Evolutionary conservation across 2,888 invertebrate species (phyloP).

Genomic region (Teleogryllus oceanicus): DNA sequence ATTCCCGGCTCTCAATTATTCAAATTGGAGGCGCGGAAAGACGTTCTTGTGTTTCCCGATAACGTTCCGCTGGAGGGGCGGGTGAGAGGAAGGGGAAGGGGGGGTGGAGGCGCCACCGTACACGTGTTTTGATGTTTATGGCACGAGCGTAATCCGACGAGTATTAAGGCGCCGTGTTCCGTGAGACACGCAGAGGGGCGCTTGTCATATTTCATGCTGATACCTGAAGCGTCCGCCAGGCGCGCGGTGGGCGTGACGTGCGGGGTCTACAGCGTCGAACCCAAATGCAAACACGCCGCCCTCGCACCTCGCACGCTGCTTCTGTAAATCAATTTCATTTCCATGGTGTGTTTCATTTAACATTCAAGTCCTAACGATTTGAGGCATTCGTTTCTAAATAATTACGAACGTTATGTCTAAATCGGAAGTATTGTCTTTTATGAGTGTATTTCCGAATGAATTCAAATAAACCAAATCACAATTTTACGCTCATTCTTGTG

Average conservation of each 20-base stretch:
- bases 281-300: too few relatives aligned
- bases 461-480: too few relatives aligned
- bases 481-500: too few relatives aligned
- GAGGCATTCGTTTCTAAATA: too few relatives aligned
- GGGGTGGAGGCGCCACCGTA: background rate
- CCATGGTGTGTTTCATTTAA: too few relatives aligned
- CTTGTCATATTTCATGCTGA: slow-evolving; percentile 5
- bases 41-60: background rate
- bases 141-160: background rate
- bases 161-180: background rate
- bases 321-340: too few relatives aligned
- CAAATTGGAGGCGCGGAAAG: background rate
- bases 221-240: background rate
- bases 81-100: background rate
- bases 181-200: background rate
- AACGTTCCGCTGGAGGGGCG: background rate
- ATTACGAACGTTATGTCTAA: too few relatives aligned
- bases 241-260: background rate
- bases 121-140: slow-evolving; percentile 18
- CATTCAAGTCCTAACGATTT: too few relatives aligned
- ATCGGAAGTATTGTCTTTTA: too few relatives aligned
- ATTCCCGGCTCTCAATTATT: slow-evolving; percentile 2
- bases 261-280: too few relatives aligned
- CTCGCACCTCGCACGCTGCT: too few relatives aligned
- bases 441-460: too few relatives aligned